Conservation (phyloP, 2,888 invertebrate genomes). For the Philonicus albiceps region DNA sequence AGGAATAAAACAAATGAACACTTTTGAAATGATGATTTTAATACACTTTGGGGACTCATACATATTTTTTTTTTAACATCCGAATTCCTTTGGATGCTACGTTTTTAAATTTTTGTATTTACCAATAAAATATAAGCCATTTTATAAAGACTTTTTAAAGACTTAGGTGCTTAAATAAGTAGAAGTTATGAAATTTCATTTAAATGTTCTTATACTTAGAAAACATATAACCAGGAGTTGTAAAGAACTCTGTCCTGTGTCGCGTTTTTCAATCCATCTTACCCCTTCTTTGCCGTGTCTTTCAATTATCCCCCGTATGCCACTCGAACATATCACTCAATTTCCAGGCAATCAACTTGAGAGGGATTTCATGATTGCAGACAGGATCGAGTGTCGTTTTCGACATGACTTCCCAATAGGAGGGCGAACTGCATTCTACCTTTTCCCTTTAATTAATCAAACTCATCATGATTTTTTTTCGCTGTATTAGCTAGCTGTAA, state of each 20-base stretch:
- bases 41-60: neutral
- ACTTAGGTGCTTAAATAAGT: neutral
- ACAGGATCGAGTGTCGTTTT: neutral
- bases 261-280: neutral
- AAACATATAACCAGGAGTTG: neutral
- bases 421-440: neutral
- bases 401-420: neutral
- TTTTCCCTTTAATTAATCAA: neutral
- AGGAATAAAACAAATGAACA: neutral
- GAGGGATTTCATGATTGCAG: neutral
- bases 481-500: neutral
- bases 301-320: neutral
- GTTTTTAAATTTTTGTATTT: neutral
- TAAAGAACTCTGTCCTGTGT: neutral
- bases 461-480: neutral
- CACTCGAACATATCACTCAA: neutral
- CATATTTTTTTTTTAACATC: neutral
- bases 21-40: neutral
- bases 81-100: neutral
- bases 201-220: neutral
- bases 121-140: neutral
- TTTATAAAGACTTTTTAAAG: neutral
- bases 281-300: neutral
- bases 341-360: neutral
- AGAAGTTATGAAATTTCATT: neutral